Conservation (phyloP, 2,797 vertebrate genomes). For the Mycteria americana region DNA sequence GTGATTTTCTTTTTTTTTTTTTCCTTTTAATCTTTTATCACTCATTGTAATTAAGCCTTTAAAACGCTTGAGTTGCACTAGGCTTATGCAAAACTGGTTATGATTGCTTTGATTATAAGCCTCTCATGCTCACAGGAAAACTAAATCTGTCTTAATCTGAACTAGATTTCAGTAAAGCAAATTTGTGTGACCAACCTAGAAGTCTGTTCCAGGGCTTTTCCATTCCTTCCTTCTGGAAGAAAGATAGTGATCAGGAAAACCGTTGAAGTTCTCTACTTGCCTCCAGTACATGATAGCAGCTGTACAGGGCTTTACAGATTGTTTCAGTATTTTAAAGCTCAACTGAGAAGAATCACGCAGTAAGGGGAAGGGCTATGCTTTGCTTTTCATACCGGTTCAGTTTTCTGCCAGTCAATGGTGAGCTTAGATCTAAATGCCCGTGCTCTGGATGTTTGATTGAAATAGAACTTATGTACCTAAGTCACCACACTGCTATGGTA, state of each 20-base stretch:
- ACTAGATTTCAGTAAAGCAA: conserved; percentile 8
- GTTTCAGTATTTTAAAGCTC: background rate
- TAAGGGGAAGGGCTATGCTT: background rate
- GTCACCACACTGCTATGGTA: background rate
- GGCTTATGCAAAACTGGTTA: background rate
- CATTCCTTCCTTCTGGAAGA: background rate
- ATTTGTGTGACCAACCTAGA: background rate
- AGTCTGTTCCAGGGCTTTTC: background rate
- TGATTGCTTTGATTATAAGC: conserved; percentile 27
- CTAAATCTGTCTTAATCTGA: conserved; percentile 37
- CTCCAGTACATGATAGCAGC: background rate
- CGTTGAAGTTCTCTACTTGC: background rate
- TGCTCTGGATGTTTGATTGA: background rate
- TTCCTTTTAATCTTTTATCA: background rate
- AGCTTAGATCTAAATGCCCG: background rate
- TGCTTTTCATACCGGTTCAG: background rate
- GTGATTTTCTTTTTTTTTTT: background rate
- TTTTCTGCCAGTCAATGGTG: background rate
- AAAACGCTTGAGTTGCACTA: background rate
- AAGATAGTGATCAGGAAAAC: background rate
- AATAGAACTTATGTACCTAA: background rate
- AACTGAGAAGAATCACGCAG: background rate
- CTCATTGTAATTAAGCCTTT: conserved; percentile 31
- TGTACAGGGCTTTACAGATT: background rate
- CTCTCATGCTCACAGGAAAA: background rate